Percentiles rank a stretch among this genome's conserved stretches.
These are phyloP conservation scores for Columbina picui DNA, from an alignment of 2,113 vertebrate genomes.

Conservation along the genomic window DNA sequence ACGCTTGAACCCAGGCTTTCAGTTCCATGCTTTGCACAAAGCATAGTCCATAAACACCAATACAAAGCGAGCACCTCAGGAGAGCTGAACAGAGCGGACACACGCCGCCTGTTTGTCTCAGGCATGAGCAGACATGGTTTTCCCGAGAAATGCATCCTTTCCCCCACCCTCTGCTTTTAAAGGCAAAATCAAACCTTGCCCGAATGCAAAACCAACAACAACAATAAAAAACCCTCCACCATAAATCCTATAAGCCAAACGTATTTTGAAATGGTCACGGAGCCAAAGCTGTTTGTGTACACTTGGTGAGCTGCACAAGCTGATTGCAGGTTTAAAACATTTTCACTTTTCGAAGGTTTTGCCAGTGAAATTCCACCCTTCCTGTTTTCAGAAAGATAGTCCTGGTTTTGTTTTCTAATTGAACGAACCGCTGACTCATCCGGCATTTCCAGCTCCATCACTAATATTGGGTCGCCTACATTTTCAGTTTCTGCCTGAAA, in stretches of 20 bases:
- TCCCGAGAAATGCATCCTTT: not conserved
- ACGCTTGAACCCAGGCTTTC: not conserved
- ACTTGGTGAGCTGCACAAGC: not conserved
- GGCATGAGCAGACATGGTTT: not conserved
- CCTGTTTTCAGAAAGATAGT: constrained; percentile 18
- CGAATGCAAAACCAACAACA: not conserved
- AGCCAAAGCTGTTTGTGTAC: not conserved
- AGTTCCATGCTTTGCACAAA: not conserved
- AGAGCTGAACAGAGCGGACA: not conserved
- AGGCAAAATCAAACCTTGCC: not conserved
- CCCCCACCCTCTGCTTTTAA: not conserved
- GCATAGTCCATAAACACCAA: not conserved
- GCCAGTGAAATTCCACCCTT: constrained; percentile 22
- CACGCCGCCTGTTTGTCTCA: not conserved
- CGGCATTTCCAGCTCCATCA: not conserved
- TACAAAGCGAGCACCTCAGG: not conserved
- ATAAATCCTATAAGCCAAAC: not conserved
- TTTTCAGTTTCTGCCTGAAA: constrained; percentile 2
- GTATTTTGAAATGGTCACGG: not conserved
- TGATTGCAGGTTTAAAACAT: constrained; percentile 2
- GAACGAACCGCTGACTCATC: not conserved
- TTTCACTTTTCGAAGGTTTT: not conserved
- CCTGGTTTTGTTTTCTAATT: not conserved
- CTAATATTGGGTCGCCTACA: not conserved
- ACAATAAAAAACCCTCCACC: not conserved